Conservation (phyloP, 2,888 invertebrate species). For the Strigamia maritima region DNA sequence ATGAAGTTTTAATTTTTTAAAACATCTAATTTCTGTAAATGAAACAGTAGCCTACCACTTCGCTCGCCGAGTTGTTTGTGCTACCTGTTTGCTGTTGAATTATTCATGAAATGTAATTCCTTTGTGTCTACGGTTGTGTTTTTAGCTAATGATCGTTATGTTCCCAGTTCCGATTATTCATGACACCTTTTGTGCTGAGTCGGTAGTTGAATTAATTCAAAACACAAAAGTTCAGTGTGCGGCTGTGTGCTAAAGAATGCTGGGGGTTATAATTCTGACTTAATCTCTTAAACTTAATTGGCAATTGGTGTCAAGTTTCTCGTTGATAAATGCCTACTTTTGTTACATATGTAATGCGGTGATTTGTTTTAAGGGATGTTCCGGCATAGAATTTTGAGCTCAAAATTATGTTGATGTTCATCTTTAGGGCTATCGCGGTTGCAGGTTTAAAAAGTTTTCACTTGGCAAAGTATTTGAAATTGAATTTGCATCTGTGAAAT, state of each 20-base stretch:
- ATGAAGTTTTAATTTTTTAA: too few species aligned
- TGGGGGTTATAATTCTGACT: background rate
- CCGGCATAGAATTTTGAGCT: background rate
- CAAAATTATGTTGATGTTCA: background rate
- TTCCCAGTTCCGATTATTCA: background rate
- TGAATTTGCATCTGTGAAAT: constrained; percentile 1
- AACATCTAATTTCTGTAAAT: background rate
- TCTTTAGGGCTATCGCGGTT: background rate
- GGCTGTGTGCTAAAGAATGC: background rate
- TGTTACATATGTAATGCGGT: background rate
- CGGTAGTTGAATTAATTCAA: background rate
- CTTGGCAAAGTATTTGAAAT: background rate
- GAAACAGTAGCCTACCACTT: background rate
- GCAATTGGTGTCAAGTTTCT: constrained; percentile 1
- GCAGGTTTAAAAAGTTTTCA: background rate
- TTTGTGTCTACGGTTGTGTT: background rate
- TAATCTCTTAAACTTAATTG: background rate
- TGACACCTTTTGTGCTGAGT: constrained; percentile 15
- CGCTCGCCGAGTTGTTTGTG: background rate
- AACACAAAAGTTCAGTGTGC: background rate
- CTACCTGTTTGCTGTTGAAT: background rate
- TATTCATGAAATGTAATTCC: background rate
- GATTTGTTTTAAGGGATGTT: background rate
- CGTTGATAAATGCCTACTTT: background rate
- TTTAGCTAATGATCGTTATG: background rate